Conservation (phyloP, 2,888 invertebrate genomes). For the Cremastinae sp. region DNA sequence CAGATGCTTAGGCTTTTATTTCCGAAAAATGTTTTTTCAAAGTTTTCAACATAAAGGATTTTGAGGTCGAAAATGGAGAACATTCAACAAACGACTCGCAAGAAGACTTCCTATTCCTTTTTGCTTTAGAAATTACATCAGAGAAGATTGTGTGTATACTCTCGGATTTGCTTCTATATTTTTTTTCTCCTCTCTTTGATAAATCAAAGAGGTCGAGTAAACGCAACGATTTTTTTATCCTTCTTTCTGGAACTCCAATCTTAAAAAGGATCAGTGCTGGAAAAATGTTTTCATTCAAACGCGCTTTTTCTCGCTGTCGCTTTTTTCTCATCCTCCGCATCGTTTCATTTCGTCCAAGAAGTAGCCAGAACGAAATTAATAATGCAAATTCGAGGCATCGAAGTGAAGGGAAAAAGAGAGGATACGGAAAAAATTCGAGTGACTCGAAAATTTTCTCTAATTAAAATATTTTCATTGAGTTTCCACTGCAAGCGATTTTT, state of each 20-base stretch:
- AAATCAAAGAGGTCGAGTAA: conserved; percentile 13
- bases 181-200: conserved; percentile 4
- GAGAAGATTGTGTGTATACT: too few species aligned
- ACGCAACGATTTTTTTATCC: not conserved
- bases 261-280: not conserved
- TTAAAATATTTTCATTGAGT: too few species aligned
- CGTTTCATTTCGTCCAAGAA: conserved; percentile 20
- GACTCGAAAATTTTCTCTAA: too few species aligned
- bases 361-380: conserved; percentile 14
- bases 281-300: conserved; percentile 18
- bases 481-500: too few species aligned
- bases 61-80: too few species aligned
- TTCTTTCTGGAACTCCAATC: not conserved
- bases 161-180: not conserved
- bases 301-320: not conserved
- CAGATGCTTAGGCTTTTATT: too few species aligned
- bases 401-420: not conserved
- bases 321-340: not conserved
- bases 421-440: too few species aligned
- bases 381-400: conserved; percentile 14
- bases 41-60: too few species aligned
- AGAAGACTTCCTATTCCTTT: too few species aligned
- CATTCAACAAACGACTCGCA: too few species aligned
- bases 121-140: too few species aligned
- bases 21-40: too few species aligned